phyloP scores from a whole-genome alignment of 2,797 vertebrate species.

The Sebastes aleutianus region DNA sequence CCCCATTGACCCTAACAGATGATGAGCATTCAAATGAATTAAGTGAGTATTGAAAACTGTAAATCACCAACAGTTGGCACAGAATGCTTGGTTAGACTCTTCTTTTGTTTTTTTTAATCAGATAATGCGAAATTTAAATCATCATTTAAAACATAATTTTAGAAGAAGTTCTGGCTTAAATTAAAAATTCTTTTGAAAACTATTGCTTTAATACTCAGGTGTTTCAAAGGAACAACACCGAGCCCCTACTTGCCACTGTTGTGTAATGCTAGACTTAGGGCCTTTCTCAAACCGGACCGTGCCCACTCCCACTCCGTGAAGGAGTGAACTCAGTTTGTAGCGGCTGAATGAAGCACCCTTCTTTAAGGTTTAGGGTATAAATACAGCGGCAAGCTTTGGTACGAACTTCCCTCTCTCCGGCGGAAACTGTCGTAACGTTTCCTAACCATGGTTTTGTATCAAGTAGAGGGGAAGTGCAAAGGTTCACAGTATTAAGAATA shows the following conservation, averaged over 20 bases:
- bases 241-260: background rate
- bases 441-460: no score
- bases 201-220: background rate
- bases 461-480: no score
- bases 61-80: background rate
- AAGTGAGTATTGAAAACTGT: background rate
- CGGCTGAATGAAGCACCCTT: no score
- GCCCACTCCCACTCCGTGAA: no score
- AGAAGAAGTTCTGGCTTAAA: background rate
- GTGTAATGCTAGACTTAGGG: background rate
- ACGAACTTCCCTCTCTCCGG: no score
- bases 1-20: background rate
- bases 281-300: no score
- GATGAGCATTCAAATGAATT: background rate
- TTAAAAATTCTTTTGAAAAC: background rate
- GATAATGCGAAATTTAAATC: background rate
- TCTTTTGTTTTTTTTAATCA: background rate
- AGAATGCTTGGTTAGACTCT: background rate
- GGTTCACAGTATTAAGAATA: no score
- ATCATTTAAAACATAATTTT: background rate
- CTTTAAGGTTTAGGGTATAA: no score
- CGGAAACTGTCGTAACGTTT: no score
- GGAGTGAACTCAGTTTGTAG: no score
- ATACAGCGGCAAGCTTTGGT: no score
- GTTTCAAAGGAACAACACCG: background rate